A percentile compares a stretch with the other conserved stretches of the same genome.
phyloP scores from a whole-genome alignment of 2,888 invertebrate genomes.

The Machimus rusticus region DNA sequence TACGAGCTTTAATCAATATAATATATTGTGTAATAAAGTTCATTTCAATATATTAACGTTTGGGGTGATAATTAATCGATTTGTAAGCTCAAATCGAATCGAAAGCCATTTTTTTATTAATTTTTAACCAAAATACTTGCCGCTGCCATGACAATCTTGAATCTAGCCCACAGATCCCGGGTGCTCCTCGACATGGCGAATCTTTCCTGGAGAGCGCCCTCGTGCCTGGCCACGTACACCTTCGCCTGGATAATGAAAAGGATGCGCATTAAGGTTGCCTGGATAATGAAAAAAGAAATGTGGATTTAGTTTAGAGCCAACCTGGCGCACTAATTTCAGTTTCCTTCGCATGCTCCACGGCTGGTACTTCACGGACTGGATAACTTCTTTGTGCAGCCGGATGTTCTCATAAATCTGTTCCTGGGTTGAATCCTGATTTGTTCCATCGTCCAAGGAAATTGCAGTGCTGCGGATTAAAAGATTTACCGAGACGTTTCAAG shows the following conservation, averaged over 20 bases:
- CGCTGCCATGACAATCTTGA: conserved; percentile 80
- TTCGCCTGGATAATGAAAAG: conserved; percentile 71
- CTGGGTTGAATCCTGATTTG: conserved; percentile 71
- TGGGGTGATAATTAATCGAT: not conserved
- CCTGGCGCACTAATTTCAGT: conserved; percentile 79
- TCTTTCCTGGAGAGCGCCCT: conserved; percentile 87
- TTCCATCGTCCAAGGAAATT: conserved; percentile 78
- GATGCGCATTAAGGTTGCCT: not conserved
- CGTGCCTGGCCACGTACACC: conserved; percentile 85
- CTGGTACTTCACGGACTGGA: conserved; percentile 85
- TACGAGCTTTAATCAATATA: no score
- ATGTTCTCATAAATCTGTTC: conserved; percentile 92
- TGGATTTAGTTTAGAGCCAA: conserved; percentile 53
- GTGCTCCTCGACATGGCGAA: conserved; percentile 89
- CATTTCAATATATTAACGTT: not conserved
- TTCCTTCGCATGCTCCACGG: conserved; percentile 86
- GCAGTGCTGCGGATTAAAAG: conserved; percentile 68
- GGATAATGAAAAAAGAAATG: not conserved
- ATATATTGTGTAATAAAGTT: no score
- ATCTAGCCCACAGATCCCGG: conserved; percentile 82
- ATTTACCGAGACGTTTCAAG: not conserved
- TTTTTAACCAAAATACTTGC: conserved; percentile 65
- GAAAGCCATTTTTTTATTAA: not conserved
- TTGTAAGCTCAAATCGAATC: not conserved
- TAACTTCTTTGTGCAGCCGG: conserved; percentile 88